Conservation (phyloP, 2,113 vertebrate genomes). For the Calidris pugnax region DNA sequence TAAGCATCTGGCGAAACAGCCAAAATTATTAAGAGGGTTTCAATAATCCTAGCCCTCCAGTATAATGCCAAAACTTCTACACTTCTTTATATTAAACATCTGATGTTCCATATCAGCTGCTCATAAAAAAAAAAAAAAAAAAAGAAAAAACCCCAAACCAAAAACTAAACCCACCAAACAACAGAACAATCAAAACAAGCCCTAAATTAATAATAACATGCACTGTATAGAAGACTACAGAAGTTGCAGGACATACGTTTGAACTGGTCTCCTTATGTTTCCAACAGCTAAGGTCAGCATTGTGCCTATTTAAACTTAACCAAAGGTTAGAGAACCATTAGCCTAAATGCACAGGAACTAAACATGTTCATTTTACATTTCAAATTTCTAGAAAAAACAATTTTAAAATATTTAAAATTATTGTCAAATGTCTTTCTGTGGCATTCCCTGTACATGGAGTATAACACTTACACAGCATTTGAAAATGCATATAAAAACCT, state of each 20-base stretch:
- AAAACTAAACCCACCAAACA: not conserved
- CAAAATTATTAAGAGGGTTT: not conserved
- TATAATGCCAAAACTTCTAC: not conserved
- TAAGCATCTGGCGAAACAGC: not conserved
- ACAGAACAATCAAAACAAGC: not conserved
- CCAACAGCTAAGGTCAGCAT: not conserved
- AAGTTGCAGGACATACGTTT: not conserved
- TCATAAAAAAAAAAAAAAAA: not conserved
- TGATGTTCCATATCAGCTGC: not conserved
- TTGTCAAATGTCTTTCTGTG: not conserved
- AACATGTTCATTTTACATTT: not conserved
- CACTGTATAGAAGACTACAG: not conserved
- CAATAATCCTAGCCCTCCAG: not conserved
- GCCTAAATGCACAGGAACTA: accelerated
- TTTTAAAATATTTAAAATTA: not conserved
- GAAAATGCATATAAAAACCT: not conserved
- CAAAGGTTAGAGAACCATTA: not conserved
- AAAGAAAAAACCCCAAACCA: not conserved
- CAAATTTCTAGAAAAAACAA: not conserved
- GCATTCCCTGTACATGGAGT: not conserved
- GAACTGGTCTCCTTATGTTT: not conserved
- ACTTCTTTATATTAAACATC: not conserved
- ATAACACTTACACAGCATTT: not conserved
- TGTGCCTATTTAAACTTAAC: not conserved
- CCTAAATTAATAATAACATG: not conserved